phyloP scores from a whole-genome alignment of 2,797 vertebrate genomes.

The Cyprinella venusta region DNA sequence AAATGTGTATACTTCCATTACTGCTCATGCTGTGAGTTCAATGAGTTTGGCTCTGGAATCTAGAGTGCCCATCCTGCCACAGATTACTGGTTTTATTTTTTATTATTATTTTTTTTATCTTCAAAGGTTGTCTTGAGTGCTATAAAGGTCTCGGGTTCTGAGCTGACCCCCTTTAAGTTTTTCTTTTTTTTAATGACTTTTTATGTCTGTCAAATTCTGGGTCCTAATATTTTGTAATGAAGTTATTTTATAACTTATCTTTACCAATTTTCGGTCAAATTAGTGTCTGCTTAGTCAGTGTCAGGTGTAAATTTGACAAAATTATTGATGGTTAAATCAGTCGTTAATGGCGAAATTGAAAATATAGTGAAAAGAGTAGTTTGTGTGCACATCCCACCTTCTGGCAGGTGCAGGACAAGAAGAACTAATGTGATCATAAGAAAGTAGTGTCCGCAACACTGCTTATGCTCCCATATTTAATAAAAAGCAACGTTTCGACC shows the following conservation, averaged over 20 bases:
- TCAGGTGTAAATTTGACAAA: neutral
- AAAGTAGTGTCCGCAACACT: no score
- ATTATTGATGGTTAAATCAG: slow-evolving; percentile 3
- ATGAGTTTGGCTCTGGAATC: slow-evolving; percentile 28
- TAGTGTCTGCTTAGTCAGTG: neutral
- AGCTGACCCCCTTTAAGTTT: neutral
- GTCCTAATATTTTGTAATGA: slow-evolving; percentile 16
- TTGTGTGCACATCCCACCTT: no score
- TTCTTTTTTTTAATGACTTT: neutral
- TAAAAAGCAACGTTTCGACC: no score
- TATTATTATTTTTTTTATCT: neutral
- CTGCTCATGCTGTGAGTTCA: slow-evolving; percentile 54
- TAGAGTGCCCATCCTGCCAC: slow-evolving; percentile 1
- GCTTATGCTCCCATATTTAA: no score
- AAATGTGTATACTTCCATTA: slow-evolving; percentile 52
- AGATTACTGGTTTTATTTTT: neutral
- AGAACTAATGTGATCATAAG: no score
- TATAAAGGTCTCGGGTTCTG: neutral
- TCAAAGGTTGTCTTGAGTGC: slow-evolving; percentile 16
- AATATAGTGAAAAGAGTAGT: no score
- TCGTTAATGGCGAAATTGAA: no score
- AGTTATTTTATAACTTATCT: slow-evolving; percentile 17
- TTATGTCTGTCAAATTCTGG: neutral
- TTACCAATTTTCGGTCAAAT: slow-evolving; percentile 14
- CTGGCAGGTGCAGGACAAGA: no score